phyloP scores from a whole-genome alignment of 1,140 invertebrate genomes.

The Ceratoteleas bidentatus region DNA sequence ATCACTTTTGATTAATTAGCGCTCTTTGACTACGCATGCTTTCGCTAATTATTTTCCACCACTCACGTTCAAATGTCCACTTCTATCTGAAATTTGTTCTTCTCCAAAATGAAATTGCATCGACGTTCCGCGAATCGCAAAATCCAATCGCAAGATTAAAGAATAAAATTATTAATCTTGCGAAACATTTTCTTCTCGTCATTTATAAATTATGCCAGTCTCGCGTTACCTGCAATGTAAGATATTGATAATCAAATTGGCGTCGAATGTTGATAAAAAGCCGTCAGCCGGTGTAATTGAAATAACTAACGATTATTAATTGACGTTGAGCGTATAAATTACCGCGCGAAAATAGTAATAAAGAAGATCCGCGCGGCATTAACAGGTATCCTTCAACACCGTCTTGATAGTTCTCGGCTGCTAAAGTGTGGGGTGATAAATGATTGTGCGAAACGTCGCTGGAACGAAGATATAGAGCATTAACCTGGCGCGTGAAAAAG shows the following conservation, averaged over 20 bases:
- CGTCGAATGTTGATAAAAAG: neutral
- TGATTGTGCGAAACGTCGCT: conserved; percentile 55
- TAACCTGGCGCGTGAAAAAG: conserved; percentile 58
- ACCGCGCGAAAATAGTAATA: conserved; percentile 49
- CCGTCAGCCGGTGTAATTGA: conserved; percentile 31
- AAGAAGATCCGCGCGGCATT: conserved; percentile 57
- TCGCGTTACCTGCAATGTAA: conserved; percentile 10
- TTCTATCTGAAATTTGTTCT: too few relatives aligned
- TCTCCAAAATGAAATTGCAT: too few relatives aligned
- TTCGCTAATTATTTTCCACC: too few relatives aligned
- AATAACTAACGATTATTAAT: conserved; percentile 57
- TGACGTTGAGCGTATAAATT: conserved; percentile 46
- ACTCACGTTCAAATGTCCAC: too few relatives aligned
- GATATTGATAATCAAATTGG: conserved; percentile 1
- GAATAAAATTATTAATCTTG: too few relatives aligned
- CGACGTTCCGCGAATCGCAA: too few relatives aligned
- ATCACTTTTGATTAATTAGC: too few relatives aligned
- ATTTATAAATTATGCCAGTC: neutral
- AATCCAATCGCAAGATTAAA: too few relatives aligned
- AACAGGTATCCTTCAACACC: conserved; percentile 57
- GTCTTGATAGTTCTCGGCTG: conserved; percentile 48
- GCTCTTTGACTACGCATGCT: too few relatives aligned
- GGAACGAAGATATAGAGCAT: conserved; percentile 60
- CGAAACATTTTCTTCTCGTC: too few relatives aligned
- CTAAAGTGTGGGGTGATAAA: conserved; percentile 60